A percentile compares a stretch with the other conserved stretches of the same genome.
These are phyloP conservation scores for Prochilodus magdalenae DNA, from an alignment of 2,113 vertebrate species.

Conservation along the genomic window DNA sequence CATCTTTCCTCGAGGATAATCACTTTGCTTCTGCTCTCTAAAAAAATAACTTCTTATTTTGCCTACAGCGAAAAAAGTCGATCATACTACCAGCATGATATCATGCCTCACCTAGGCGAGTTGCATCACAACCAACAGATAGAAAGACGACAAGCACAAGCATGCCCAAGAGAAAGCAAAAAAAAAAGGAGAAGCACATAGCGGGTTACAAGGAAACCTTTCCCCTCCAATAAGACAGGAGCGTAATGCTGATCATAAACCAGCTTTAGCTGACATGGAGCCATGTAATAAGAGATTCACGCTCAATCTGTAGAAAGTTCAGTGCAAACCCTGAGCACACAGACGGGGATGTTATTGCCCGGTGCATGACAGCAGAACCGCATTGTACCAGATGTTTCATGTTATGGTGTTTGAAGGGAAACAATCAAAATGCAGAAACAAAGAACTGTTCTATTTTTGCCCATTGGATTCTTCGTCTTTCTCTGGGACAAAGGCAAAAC, in stretches of 20 bases:
- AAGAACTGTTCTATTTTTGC: conserved; percentile 17
- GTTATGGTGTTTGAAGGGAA: conserved; percentile 17
- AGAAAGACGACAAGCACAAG: conserved; percentile 6
- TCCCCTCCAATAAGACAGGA: neutral
- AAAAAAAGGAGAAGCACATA: neutral
- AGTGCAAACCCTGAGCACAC: conserved; percentile 1
- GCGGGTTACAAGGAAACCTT: neutral
- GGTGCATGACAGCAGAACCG: neutral
- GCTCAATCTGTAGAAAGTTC: neutral
- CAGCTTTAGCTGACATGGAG: neutral
- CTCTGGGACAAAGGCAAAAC: conserved; percentile 10
- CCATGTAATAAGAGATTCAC: neutral
- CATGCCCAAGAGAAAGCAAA: conserved; percentile 11
- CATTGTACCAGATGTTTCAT: neutral
- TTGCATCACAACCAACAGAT: conserved; percentile 7
- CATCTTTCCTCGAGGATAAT: neutral
- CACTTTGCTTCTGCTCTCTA: neutral
- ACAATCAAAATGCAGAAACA: conserved; percentile 26
- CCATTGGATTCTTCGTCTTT: conserved; percentile 9
- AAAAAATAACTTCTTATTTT: neutral
- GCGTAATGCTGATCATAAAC: neutral
- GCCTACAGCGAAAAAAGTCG: neutral
- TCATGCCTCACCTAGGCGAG: neutral
- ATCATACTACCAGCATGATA: neutral
- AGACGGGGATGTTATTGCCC: neutral